Evolutionary conservation across 1,140 invertebrate species (phyloP), one percentile per base, ranked within the genome.

Genomic region (Teleogryllus occipitalis): DNA sequence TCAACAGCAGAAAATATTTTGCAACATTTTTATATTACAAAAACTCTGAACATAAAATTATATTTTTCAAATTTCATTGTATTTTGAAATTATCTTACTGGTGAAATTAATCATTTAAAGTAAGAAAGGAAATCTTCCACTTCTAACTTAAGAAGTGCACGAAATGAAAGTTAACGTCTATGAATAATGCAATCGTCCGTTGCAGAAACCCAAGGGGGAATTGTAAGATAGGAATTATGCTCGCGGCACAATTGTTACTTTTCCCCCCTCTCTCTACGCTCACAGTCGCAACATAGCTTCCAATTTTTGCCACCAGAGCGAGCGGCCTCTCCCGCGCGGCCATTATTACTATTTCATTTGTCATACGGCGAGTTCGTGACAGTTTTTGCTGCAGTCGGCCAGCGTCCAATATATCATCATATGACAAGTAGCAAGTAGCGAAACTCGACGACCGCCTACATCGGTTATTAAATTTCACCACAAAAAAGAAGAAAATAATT

Each of bases 271-370:
- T 65, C 54, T 65, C 54, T 0, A 3, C 54, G 54, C 10, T 65
- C 54, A 14, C 54, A 14, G 54, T 65, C 10, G 54, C 54, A 14
- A 10, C 10, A 18, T 18, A 65, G 54, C 54, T 65, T 65, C 54
- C 18, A 65, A 65, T 65, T 65, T 65, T 65, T 65, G 54, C 54
- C 18, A 7, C 54, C 10, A 65, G 54, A 65, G 54, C 54, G 54
- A 18, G 54, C 54, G 7, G 54, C 54, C 54, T 65, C 54, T 65
- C 54, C 54, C 54, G 54, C 10, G 54, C 54, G 54, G 54, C 54
- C 54, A 65, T 65, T 65, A 65, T 65, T 65, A 65, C 54, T 65
- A 65, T 65, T 65, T 65, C 54, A 65, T 65, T 65, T 65, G 54
- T 65, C 54, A 65, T 65, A 65, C 54, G 54, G 54, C 54, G 54